phyloP scores from a whole-genome alignment of 2,888 invertebrate genomes.

The Leptopilina drosophilae region DNA sequence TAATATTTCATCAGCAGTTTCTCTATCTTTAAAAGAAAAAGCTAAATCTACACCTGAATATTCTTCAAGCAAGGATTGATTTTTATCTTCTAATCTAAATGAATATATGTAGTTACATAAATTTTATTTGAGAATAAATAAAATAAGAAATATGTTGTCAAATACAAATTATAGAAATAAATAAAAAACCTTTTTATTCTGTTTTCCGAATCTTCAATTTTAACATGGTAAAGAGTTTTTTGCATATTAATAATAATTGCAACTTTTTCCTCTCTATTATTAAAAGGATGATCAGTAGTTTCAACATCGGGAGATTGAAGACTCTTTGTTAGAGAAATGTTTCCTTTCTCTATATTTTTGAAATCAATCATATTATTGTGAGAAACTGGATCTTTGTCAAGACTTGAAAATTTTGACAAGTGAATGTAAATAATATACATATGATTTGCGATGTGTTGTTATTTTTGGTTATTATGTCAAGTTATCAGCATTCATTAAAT shows the following conservation, averaged over 20 bases:
- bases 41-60: conserved; percentile 55
- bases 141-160: not conserved
- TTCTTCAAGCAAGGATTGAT: conserved; percentile 55
- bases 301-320: conserved; percentile 60
- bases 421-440: too few species aligned
- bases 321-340: conserved; percentile 54
- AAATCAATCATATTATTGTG: conserved; percentile 48
- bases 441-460: too few species aligned
- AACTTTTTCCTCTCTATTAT: conserved; percentile 46
- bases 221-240: conserved; percentile 62
- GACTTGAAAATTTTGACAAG: too few species aligned
- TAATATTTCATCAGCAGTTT: conserved; percentile 61
- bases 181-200: conserved; percentile 60
- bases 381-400: too few species aligned
- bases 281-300: conserved; percentile 42
- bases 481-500: too few species aligned
- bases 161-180: not conserved
- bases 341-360: conserved; percentile 45
- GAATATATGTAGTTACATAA: not conserved
- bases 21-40: conserved; percentile 51
- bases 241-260: conserved; percentile 68
- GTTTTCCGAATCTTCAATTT: conserved; percentile 61
- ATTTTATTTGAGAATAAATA: too few species aligned
- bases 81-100: conserved; percentile 64
- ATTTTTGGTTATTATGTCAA: too few species aligned